Base-by-base conservation (phyloP, 2,113 vertebrate genomes). In the Megaleporinus macrocephalus region DNA sequence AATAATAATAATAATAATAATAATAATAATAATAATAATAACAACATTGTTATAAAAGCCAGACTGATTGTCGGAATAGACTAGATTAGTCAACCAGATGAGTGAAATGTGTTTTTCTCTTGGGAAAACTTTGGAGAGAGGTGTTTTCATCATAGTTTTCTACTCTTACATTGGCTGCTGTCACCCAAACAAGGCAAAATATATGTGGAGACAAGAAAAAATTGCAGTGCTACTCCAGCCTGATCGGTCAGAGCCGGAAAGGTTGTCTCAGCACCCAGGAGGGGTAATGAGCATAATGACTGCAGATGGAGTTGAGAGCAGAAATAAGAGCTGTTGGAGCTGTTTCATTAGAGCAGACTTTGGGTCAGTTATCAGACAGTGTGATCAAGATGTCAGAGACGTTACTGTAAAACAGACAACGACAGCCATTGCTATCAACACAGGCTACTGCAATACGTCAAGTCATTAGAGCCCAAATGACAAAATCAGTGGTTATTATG, bases 291-390 rank as follows among this genome's bases (percentile, higher is more conserved):
- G 65, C 65, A 69, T n/a, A 69, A 36, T 41, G 65, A 41, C 65
- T 69, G 65, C 20, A n/a, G 30, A 22, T 22, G 22, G 65, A 22
- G 36, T n/a, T 13, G 30, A 69, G 65, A 68, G 29, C 29, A 33
- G 30, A 20, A 69, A 69, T 20, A 13, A 69, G 65, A 11, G 1
- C 20, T 69, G 33, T 36, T 69, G n/a, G n/a, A n/a, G n/a, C n/a
- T n/a, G n/a, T n/a, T n/a, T 69, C 65, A 69, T 69, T 41, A 69
- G 65, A 33, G 41, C 65, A 41, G 20, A 36, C 65, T 68, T 36
- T 36, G 18, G 65, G 65, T 68, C 30, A 68, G 30, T 14, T 36
- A 36, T 14, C 30, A 65, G 62, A 65, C 65, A 36, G 65, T n/a
- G 6, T 69, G 30, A 36, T 36, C 65, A 20, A 69, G 22, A 33